A percentile compares a stretch with the other conserved stretches of the same genome.
Conservation (phyloP, 2,113 vertebrate genomes). For the Dissostichus mawsoni region DNA sequence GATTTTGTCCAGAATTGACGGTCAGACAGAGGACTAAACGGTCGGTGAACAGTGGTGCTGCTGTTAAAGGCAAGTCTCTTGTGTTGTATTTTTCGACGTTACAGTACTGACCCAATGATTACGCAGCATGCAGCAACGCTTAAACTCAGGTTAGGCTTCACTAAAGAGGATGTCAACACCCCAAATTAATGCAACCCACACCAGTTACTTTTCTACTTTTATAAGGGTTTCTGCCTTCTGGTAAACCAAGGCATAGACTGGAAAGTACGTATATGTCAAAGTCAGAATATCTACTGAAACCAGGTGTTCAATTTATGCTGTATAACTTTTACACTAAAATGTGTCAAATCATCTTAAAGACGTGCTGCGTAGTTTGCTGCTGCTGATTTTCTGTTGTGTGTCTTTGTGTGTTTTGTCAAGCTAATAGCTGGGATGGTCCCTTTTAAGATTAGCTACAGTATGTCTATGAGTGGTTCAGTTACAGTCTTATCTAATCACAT, state of each 20-base stretch:
- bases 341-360: neutral
- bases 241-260: neutral
- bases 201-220: neutral
- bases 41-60: neutral
- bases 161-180: too few relatives aligned
- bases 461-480: neutral
- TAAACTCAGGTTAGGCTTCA: neutral
- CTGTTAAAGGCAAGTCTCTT: neutral
- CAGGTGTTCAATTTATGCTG: neutral
- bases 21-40: neutral
- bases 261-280: neutral
- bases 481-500: neutral
- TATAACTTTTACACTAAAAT: neutral
- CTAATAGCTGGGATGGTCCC: too few relatives aligned
- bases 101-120: neutral
- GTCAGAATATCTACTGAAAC: neutral
- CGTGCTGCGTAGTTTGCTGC: neutral
- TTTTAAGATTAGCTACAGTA: neutral
- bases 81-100: neutral
- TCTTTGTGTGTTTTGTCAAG: neutral
- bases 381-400: neutral
- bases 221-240: too few relatives aligned
- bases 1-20: neutral
- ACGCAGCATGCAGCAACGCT: slow-evolving; percentile 44
- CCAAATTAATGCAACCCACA: too few relatives aligned